Base-by-base conservation (phyloP, 2,797 vertebrate genomes). In the Simalia tracyae region DNA sequence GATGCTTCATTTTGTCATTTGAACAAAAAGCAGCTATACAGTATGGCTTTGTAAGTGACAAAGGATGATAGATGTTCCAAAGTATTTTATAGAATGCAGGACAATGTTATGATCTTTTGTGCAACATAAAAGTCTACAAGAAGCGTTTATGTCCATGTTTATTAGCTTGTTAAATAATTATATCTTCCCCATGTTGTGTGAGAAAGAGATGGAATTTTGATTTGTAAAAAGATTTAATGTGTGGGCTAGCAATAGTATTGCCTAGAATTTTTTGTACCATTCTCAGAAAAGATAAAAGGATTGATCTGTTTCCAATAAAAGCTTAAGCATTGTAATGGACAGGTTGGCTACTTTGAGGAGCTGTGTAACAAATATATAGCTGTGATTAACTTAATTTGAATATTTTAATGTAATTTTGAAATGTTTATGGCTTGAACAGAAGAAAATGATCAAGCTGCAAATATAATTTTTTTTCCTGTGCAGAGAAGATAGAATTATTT, bases 261-360 rank as follows among this genome's bases (percentile, higher is more conserved):
- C 97, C 96, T 97, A 97, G 97, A 97, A 96, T 97, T 72, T 59
- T 97, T 97, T 97, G 93, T 97, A 86, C 92, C 96, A 97, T 97
- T 97, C 96, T 97, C 89, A 94, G 88, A 90, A 90, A 95, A 0
- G 0, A 94, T 95, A 95, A 93, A 92, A 92, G 84, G 91, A 89
- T 93, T 92, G 90, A 85, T 42, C 7, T 84, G 12, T 64, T 89
- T 14, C 42, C 68, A 57, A 19, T 1, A 2, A 66, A 88, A 92
- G 36, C 22, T 85, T 95, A 68, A 94, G 90, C 24, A 0, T 14
- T 64, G 1, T 88, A 84, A 72, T 90, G 36, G n/a, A 15, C 15
- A 61, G 90, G 72, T 92, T 89, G 85, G 87, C 76, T 93, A 84
- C 63, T 76, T 87, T 54, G 88, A 93, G 89, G 24, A 86, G 22